Percentiles rank a stretch among this genome's conserved stretches.
phyloP scores from a whole-genome alignment of 2,797 vertebrate genomes.

The Cirrhinus mrigala region DNA sequence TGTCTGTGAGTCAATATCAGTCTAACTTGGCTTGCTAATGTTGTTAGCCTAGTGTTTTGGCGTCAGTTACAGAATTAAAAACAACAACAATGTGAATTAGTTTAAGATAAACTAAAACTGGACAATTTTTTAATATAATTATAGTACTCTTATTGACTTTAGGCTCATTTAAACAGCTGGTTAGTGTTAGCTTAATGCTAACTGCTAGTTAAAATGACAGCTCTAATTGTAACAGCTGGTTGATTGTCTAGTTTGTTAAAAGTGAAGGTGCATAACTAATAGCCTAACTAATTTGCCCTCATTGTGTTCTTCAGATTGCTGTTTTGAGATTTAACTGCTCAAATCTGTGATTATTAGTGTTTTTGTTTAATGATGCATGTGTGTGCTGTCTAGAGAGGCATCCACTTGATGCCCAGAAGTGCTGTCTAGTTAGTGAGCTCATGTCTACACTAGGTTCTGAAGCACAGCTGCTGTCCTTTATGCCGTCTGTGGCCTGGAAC shows the following conservation, averaged over 20 bases:
- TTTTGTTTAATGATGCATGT: not conserved
- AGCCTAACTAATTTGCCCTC: not conserved
- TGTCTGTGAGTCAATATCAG: not conserved
- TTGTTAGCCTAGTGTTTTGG: slow-evolving; percentile 13
- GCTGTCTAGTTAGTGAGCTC: not conserved
- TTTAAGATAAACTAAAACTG: not conserved
- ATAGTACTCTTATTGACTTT: not conserved
- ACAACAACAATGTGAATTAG: not conserved
- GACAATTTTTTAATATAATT: too few relatives aligned
- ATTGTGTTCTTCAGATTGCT: not conserved
- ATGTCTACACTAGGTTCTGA: not conserved
- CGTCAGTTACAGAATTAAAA: not conserved
- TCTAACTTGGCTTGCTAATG: slow-evolving; percentile 17
- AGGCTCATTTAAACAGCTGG: not conserved
- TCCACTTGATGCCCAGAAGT: not conserved
- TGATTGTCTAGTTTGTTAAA: not conserved
- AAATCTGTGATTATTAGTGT: not conserved
- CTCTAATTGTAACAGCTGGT: slow-evolving; percentile 23
- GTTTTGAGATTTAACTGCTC: not conserved
- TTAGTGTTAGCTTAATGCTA: not conserved
- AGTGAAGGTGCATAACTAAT: not conserved
- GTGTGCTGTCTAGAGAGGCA: not conserved
- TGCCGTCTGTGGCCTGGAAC: not conserved
- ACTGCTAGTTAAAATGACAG: slow-evolving; percentile 21
- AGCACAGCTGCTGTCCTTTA: not conserved